A percentile compares a stretch with the other conserved stretches of the same genome.
Evolutionary conservation across 2,888 invertebrate species (phyloP).

Genomic region (Buathra laborator): DNA sequence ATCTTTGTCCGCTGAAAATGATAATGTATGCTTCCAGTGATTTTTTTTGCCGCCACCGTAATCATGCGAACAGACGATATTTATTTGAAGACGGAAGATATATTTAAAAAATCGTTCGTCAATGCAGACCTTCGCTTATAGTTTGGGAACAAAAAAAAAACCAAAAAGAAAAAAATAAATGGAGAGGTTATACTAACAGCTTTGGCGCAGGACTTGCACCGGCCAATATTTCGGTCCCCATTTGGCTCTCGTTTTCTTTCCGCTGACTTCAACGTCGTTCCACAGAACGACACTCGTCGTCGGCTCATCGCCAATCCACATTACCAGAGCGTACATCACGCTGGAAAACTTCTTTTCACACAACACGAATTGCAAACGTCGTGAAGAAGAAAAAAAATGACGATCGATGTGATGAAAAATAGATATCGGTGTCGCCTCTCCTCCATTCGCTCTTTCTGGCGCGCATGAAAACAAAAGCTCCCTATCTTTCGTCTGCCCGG

Average conservation of each 20-base stretch:
- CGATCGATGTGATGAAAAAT: background rate
- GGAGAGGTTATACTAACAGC: constrained; percentile 2
- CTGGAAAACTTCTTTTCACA: background rate
- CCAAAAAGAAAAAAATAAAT: background rate
- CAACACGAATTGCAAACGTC: background rate
- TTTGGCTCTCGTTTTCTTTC: constrained; percentile 14
- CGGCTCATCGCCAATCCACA: constrained; percentile 23
- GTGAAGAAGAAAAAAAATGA: background rate
- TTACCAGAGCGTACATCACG: constrained; percentile 3
- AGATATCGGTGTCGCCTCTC: no score
- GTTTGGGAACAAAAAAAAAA: background rate
- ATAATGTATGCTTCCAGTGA: background rate
- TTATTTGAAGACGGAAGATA: no score
- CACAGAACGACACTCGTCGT: constrained; percentile 16
- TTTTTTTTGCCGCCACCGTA: no score
- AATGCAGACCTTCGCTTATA: no score
- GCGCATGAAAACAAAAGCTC: no score
- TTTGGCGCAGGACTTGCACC: constrained; percentile 4
- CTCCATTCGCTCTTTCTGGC: no score
- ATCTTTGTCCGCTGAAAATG: background rate
- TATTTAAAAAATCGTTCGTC: no score
- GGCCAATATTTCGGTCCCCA: constrained; percentile 19
- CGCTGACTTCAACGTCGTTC: constrained; percentile 1
- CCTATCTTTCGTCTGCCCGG: no score
- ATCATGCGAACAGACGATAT: no score